Conservation (phyloP, 2,113 vertebrate species). For the Apodemus speciosus region DNA sequence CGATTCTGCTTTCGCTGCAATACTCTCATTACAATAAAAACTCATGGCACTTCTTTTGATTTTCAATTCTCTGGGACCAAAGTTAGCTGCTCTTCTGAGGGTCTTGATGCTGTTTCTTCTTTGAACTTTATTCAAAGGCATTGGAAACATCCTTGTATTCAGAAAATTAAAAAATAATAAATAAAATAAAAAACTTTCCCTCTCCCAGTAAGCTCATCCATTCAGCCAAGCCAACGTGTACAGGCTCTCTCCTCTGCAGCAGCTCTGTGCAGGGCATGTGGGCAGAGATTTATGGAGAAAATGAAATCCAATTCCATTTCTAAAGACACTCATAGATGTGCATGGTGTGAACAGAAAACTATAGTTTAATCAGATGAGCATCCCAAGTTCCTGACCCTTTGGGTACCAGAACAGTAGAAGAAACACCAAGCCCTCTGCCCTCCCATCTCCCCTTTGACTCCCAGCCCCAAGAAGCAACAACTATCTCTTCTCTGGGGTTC, state of each 20-base stretch:
- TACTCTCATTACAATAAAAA: neutral
- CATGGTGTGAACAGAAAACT: neutral
- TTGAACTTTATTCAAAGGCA: neutral
- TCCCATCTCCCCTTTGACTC: neutral
- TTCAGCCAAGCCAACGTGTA: neutral
- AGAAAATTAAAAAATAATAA: neutral
- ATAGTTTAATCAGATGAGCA: too few species aligned
- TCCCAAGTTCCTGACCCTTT: neutral
- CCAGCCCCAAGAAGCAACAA: neutral
- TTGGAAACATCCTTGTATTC: neutral
- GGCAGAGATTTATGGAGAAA: neutral
- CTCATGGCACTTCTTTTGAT: neutral
- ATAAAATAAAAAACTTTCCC: neutral
- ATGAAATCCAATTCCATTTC: neutral
- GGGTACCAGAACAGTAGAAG: neutral
- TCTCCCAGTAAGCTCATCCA: neutral
- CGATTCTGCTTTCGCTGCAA: neutral
- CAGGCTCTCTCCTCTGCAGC: rapidly evolving
- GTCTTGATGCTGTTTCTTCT: conserved; percentile 8
- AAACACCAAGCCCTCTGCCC: neutral
- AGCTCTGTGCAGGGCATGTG: neutral
- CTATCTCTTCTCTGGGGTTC: neutral
- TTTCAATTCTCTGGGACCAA: conserved; percentile 22
- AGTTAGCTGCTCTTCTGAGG: conserved; percentile 17
- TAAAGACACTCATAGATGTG: neutral